Percentiles rank a stretch among this genome's conserved stretches.
Conservation (phyloP, 2,888 invertebrate species). For the Empis livida region DNA sequence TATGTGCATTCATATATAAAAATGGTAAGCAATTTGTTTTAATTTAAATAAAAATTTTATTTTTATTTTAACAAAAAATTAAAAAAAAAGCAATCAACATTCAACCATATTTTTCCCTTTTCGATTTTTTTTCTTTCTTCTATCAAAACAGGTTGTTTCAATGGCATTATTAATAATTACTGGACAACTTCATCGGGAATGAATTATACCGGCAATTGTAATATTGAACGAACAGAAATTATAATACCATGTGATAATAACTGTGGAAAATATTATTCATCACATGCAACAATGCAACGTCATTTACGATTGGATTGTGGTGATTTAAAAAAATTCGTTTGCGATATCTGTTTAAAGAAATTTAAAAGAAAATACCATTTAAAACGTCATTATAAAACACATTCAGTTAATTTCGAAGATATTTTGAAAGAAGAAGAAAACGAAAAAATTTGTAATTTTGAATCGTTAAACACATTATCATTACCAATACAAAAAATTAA, state of each 20-base stretch:
- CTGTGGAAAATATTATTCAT: conserved; percentile 37
- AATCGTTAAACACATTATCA: neutral
- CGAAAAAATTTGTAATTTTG: conserved; percentile 2
- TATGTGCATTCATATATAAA: too few species aligned
- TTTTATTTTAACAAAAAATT: too few species aligned
- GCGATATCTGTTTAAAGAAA: conserved; percentile 20
- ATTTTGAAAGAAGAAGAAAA: neutral
- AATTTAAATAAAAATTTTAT: too few species aligned
- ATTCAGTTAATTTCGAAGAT: conserved; percentile 19
- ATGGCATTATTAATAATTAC: neutral
- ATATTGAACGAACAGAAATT: conserved; percentile 7
- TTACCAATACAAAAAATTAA: too few species aligned
- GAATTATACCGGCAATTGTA: neutral
- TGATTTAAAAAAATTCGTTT: conserved; percentile 23
- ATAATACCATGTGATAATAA: conserved; percentile 25
- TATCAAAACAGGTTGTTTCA: too few species aligned
- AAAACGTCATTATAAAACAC: conserved; percentile 27
- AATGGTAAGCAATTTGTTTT: too few species aligned
- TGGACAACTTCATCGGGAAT: neutral
- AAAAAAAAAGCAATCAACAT: too few species aligned
- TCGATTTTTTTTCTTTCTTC: too few species aligned
- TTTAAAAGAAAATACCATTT: conserved; percentile 29
- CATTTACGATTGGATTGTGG: conserved; percentile 27
- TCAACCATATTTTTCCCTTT: neutral
- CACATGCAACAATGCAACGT: conserved; percentile 21